Percentiles rank a stretch among this genome's conserved stretches.
These are phyloP conservation scores for Mythimna ferrago DNA, from an alignment of 2,888 invertebrate species.

Conservation along the genomic window DNA sequence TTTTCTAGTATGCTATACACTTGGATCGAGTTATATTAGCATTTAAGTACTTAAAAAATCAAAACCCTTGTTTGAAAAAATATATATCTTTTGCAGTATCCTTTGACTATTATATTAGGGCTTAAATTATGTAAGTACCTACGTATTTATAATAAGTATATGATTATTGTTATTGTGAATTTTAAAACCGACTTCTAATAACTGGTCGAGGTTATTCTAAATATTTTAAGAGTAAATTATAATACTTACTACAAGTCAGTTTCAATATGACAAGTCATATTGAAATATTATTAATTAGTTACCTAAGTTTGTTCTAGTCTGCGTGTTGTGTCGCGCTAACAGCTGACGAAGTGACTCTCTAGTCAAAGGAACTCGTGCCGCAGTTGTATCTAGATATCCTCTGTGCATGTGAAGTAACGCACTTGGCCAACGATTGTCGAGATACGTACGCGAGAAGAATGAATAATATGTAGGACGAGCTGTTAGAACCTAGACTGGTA, in stretches of 20 bases:
- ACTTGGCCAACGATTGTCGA: conserved; percentile 27
- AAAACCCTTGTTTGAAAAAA: background rate
- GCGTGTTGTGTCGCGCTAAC: background rate
- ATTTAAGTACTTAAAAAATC: background rate
- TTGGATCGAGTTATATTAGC: background rate
- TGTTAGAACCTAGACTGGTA: background rate
- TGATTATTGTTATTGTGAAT: background rate
- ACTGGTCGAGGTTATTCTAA: background rate
- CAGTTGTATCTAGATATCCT: conserved; percentile 10
- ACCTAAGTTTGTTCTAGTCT: background rate
- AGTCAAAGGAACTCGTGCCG: conserved; percentile 6
- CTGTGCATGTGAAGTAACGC: conserved; percentile 15
- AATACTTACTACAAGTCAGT: conserved; percentile 12
- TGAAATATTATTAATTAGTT: conserved; percentile 7
- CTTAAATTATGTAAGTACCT: background rate
- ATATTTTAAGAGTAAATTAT: conserved; percentile 3
- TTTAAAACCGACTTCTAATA: background rate
- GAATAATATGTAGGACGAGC: conserved; percentile 19
- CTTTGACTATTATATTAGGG: background rate
- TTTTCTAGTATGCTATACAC: background rate
- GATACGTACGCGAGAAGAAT: conserved; percentile 19
- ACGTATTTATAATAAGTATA: background rate
- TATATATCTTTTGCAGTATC: background rate
- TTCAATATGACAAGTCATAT: background rate
- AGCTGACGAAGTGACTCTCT: conserved; percentile 5